phyloP scores from a whole-genome alignment of 2,113 vertebrate genomes.

The Pardalotus punctatus region DNA sequence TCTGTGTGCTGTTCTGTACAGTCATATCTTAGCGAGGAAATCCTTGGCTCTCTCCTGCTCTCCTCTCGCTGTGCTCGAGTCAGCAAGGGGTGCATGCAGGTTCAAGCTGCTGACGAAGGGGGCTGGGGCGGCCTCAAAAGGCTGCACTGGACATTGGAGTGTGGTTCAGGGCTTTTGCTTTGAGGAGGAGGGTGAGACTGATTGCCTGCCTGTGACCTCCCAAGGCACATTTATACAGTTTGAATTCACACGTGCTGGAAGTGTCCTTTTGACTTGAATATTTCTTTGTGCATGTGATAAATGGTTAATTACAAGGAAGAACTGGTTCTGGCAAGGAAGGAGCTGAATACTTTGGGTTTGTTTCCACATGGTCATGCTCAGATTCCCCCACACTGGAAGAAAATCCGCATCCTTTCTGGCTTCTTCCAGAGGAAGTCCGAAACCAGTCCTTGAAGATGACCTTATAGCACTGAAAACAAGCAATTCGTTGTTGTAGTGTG shows the following conservation, averaged over 20 bases:
- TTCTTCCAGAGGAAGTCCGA: constrained; percentile 39
- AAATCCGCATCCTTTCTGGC: constrained; percentile 23
- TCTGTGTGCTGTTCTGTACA: neutral
- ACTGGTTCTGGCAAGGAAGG: neutral
- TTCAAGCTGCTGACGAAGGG: fast-evolving
- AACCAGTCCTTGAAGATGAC: constrained; percentile 60
- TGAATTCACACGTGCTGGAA: neutral
- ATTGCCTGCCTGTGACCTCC: neutral
- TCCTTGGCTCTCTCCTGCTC: neutral
- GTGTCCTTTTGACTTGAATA: neutral
- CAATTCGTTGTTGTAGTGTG: neutral
- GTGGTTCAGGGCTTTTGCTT: neutral
- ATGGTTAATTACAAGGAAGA: neutral
- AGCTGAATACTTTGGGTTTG: constrained; percentile 1
- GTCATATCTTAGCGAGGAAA: fast-evolving
- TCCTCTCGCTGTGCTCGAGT: neutral
- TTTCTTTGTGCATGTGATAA: neutral
- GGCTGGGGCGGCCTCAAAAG: neutral
- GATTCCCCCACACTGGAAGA: neutral
- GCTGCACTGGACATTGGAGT: fast-evolving
- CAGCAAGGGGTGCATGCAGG: neutral
- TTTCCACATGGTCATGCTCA: constrained; percentile 16
- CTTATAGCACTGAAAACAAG: constrained; percentile 59
- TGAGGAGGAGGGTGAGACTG: neutral
- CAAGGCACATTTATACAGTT: neutral